phyloP scores from a whole-genome alignment of 2,888 invertebrate genomes.

The Siphlonurus alternatus region DNA sequence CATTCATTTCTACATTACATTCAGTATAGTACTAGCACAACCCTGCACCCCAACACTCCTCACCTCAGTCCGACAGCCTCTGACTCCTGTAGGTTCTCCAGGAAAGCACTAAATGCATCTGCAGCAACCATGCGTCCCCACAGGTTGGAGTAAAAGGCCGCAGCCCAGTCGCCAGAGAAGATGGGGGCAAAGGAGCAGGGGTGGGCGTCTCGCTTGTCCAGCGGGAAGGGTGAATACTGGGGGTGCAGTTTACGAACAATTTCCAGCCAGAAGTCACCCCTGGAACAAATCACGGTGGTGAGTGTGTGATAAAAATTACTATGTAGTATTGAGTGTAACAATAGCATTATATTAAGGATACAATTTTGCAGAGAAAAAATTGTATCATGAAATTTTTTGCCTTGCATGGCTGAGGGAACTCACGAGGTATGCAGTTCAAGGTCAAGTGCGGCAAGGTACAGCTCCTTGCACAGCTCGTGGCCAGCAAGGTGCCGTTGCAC shows the following conservation, averaged over 20 bases:
- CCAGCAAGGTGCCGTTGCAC: slow-evolving; percentile 60
- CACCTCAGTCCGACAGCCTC: slow-evolving; percentile 19
- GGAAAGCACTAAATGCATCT: slow-evolving; percentile 74
- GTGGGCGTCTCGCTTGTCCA: slow-evolving; percentile 64
- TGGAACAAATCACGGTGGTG: too few species aligned
- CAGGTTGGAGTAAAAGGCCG: slow-evolving; percentile 64
- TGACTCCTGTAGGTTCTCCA: slow-evolving; percentile 21
- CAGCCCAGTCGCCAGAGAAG: slow-evolving; percentile 67
- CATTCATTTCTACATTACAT: too few species aligned
- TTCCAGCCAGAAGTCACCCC: slow-evolving; percentile 65
- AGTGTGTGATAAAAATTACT: neutral
- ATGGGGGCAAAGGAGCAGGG: slow-evolving; percentile 73
- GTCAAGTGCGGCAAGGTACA: slow-evolving; percentile 70
- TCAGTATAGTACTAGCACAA: too few species aligned
- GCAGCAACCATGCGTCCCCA: slow-evolving; percentile 86
- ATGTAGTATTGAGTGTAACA: neutral
- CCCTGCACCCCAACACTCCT: too few species aligned
- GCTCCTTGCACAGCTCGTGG: slow-evolving; percentile 57
- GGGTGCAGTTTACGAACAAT: slow-evolving; percentile 64
- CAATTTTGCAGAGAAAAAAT: neutral
- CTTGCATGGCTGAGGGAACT: too few species aligned
- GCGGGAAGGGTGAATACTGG: slow-evolving; percentile 56
- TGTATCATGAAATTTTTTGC: slow-evolving; percentile 8
- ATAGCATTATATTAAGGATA: slow-evolving; percentile 7
- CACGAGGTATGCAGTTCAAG: slow-evolving; percentile 61